A percentile compares a stretch with the other conserved stretches of the same genome.
Evolutionary conservation across 2,113 vertebrate genomes (phyloP).

Genomic region (Regulus satrapa): DNA sequence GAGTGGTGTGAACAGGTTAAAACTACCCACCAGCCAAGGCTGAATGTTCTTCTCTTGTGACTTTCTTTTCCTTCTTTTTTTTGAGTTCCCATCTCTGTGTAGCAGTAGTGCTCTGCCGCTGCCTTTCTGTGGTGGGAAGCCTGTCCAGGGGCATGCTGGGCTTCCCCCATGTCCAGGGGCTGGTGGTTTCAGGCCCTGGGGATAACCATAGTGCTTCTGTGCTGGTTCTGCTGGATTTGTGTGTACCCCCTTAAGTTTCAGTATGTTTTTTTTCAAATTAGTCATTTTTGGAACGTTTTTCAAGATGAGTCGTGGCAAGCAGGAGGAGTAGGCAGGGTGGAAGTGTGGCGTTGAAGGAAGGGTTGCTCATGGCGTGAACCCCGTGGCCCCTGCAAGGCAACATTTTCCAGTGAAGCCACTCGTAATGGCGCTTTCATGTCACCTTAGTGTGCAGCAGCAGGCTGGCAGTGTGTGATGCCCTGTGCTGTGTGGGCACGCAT

Average conservation of each 20-base stretch:
- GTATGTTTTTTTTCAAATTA: not conserved
- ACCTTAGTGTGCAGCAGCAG: not conserved
- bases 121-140: not conserved
- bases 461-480: not conserved
- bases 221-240: not conserved
- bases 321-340: not conserved
- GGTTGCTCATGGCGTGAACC: fast-evolving
- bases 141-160: fast-evolving
- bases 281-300: not conserved
- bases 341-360: fast-evolving
- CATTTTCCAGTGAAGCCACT: not conserved
- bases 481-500: fast-evolving
- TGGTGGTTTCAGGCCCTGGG: not conserved
- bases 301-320: not conserved
- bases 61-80: not conserved
- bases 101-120: not conserved
- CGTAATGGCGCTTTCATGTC: fast-evolving
- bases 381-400: not conserved
- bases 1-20: not conserved
- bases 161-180: no score
- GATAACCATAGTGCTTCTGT: not conserved
- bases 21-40: fast-evolving
- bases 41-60: not conserved
- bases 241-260: not conserved
- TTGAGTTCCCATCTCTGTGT: not conserved